Base-by-base conservation (phyloP, 2,113 vertebrate species). In the Pedionomus torquatus region DNA sequence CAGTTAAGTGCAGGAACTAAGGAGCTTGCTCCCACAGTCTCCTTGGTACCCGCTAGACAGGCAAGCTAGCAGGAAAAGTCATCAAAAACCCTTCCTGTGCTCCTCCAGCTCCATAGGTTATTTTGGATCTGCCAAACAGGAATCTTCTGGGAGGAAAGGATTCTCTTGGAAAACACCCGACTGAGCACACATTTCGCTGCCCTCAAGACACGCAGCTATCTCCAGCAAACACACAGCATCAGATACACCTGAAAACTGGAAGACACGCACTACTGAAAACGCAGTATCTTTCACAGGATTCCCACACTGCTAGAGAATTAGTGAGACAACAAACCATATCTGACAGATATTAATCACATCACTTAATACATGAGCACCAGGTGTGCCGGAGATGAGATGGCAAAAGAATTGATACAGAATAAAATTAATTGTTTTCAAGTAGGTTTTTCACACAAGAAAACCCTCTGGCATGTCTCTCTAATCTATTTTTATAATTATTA, bases 311-410 rank as follows among this genome's bases (percentile, higher is more conserved):
- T 89, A 35, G 28, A 58, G 58, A 89, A 89, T 68, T 81, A 83
- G 51, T 86, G 76, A 93, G 79, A 88, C 92, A 95, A 87, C 66
- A 89, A 92, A 87, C 54, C 26, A n/a, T 77, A 74, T 61, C 70
- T 92, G 94, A 90, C 94, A 95, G 86, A 46, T 91, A 93, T 89
- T 83, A 96, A 95, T 91, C 93, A 92, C 83, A 63, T 60, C 89
- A 83, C 66, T 95, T 96, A 91, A 89, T 78, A 70, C 25, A 82
- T 39, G 78, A 86, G 52, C 19, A 83, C 70, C 83, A 87, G 80
- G 81, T 93, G 77, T 83, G 48, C 61, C 89, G 46, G 60, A 87
- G 43, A 78, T 87, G 86, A 89, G 43, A 86, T 46, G 15, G 64
- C 52, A 84, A 43, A 92, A 76, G 7, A 95, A 89, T 14, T 64